Base-by-base conservation (phyloP, 2,888 invertebrate species). In the Tromatobia lineatoria region DNA sequence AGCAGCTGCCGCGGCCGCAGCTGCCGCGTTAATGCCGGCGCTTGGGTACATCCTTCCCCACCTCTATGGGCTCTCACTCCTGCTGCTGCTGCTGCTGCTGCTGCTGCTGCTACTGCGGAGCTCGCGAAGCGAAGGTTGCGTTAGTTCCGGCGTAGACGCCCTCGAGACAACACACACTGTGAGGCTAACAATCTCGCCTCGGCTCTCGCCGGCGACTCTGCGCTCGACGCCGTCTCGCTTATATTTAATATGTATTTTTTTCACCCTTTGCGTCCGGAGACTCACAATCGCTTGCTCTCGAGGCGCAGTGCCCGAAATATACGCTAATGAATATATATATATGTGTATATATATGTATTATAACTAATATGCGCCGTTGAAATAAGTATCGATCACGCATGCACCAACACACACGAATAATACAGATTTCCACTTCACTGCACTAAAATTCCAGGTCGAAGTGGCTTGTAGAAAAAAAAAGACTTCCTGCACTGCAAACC, bases 1-100 rank as follows among this genome's bases (percentile, higher is more conserved):
- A 77, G 93, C 93, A 91, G 93, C 93, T 90, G 93, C 93, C 85
- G 92, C 93, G 80, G 93, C 93, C 86, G 91, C 93, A 91, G 93
- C 93, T 91, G 93, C 93, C 89, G 93, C 93, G 90, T 93, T 93
- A 88, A 93, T 92, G 86, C 92, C 89, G 88, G 92, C 91, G 88
- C 90, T 92, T 70, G 91, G 91, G 85, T 92, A 92, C 92, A 92
- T 92, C 89, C 90, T 90, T 86, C 80, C 81, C 83, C 83, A 80
- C 82, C 52, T 74, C 80, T 81, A 78, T 76, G 75, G 77, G 66
- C 83, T 69, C 67, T 71, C 71, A 50, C 52, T 54, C 15, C 47
- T 50, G 64, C 74, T 67, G 45, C 4, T 6, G 29, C 54, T 59
- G 38, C 61, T 70, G 75, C 57, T 47, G 20, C 74, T 61, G 52